Evolutionary conservation across 2,888 invertebrate species (phyloP), one percentile per base, ranked within the genome.

Genomic region (Cerastoderma edule): DNA sequence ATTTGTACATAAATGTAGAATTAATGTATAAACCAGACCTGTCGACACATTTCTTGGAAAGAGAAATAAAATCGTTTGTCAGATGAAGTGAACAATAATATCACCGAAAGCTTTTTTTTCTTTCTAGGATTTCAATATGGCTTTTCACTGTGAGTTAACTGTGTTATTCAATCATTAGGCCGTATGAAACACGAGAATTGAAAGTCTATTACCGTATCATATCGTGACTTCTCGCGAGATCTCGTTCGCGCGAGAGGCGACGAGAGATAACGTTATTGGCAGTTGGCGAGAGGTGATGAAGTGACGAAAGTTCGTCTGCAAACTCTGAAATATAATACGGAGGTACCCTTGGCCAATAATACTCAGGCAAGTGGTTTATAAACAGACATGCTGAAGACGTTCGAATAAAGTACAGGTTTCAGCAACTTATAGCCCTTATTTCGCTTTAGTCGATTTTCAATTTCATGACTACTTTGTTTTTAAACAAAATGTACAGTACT

Each of bases 231-330:
- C 35, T 16, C 60, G 60, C 60, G 60, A 60, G 60, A 53, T 48
- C 67, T 22, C 30, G 67, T 48, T 48, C 53, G 22, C 67, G 28
- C 54, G 72, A 60, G 39, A 65, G 63, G 72, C 48, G 72, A 65
- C 65, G 77, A 73, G 35, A 66, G 66, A 77, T 60, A 64, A 77
- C 77, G 69, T 77, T 66, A 70, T 77, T 77, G 57, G 39, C 64
- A 39, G 44, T 60, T 60, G 60, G 35, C 39, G 60, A 39, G 35
- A 60, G 16, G 60, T 60, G 60, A 60, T 33, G 27, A 50, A 53
- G 66, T 53, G 77, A 44, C 69, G 77, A 77, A 44, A 72, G 46
- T 22, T 67, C 33, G 50, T 66, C 53, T 57, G 66, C 67, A 72
- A 72, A 68, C 66, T 72, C n/a, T 22, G 66, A 46, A 46, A 46